Evolutionary conservation across 2,888 invertebrate genomes (phyloP).

Genomic region (Diarsia brunnea): DNA sequence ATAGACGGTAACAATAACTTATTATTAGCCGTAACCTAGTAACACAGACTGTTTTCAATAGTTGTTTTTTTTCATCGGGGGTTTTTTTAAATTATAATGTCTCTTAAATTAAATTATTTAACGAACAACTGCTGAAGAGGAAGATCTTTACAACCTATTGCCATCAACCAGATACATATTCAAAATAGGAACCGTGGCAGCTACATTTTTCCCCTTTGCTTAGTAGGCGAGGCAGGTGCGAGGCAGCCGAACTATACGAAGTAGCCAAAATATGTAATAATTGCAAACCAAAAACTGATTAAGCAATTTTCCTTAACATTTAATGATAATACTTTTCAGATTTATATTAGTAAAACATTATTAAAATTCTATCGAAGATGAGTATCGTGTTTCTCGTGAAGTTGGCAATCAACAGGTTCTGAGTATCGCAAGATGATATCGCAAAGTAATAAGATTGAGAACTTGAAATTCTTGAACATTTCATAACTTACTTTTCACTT

Average conservation of each 20-base stretch:
- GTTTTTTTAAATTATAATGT: too few species aligned
- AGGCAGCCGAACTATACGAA: not conserved
- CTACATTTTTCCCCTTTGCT: not conserved
- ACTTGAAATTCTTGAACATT: constrained; percentile 12
- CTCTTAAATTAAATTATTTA: not conserved
- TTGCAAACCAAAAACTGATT: not conserved
- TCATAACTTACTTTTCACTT: not conserved
- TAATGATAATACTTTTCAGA: not conserved
- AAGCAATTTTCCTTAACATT: not conserved
- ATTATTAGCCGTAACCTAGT: not conserved
- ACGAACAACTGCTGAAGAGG: not conserved
- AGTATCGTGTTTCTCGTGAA: constrained; percentile 11
- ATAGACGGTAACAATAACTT: not conserved
- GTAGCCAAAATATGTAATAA: not conserved
- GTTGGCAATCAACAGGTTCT: constrained; percentile 37
- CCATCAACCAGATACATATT: not conserved
- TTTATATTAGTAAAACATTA: not conserved
- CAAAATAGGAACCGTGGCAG: not conserved
- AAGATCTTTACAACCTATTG: not conserved
- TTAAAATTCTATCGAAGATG: constrained; percentile 14
- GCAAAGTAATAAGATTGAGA: constrained; percentile 4
- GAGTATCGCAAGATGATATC: constrained; percentile 17
- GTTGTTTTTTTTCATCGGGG: not conserved
- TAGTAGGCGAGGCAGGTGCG: not conserved
- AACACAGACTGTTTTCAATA: not conserved